These are phyloP conservation scores for Vidua macroura DNA, from an alignment of 2,113 vertebrate species.

Conservation along the genomic window DNA sequence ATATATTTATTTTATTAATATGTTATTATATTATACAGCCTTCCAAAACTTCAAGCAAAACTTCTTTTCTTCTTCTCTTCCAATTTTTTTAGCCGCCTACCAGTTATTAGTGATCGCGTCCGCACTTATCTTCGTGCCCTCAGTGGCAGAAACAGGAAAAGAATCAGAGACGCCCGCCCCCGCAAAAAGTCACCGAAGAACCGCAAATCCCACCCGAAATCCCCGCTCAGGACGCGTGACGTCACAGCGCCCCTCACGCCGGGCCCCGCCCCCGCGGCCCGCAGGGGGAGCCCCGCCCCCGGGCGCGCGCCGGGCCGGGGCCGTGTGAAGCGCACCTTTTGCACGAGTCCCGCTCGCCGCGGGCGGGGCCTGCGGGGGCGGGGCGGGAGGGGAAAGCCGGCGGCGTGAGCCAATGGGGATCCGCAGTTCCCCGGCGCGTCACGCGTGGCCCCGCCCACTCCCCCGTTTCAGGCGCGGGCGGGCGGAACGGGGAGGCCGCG, in stretches of 20 bases:
- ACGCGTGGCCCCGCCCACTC: background rate
- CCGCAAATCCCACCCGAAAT: background rate
- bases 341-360: constrained; percentile 33
- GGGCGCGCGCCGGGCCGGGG: background rate
- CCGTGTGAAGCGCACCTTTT: constrained; percentile 43
- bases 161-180: fast-evolving
- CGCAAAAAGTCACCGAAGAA: too few relatives aligned
- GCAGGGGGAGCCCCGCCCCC: background rate
- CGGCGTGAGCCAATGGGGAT: background rate
- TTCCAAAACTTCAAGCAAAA: background rate
- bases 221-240: background rate
- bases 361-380: background rate
- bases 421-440: background rate
- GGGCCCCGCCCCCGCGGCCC: background rate
- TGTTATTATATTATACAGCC: too few relatives aligned
- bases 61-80: background rate
- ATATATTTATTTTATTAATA: background rate
- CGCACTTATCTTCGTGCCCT: background rate
- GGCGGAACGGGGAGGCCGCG: background rate
- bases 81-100: background rate
- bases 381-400: background rate
- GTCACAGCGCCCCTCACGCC: background rate
- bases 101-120: too few relatives aligned
- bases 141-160: background rate
- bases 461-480: background rate